Evolutionary conservation across 2,797 vertebrate genomes (phyloP), one percentile per base, ranked within the genome.

Genomic region (Oceanodroma leucorhoa): DNA sequence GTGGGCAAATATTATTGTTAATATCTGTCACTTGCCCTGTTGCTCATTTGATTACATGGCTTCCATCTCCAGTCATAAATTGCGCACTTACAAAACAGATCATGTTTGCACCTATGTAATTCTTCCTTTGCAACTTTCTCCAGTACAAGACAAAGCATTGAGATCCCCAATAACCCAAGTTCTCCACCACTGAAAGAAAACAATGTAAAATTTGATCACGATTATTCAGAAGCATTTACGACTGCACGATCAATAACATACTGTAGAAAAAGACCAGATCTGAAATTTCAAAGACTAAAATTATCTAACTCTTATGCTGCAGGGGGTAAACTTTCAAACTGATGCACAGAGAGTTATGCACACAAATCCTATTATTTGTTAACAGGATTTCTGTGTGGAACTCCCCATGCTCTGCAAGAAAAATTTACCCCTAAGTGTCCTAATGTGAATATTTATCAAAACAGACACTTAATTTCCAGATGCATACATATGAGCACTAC

Each of bases 281-380:
- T 78, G 84, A 94, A 94, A 92, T 96, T 94, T 73, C 75, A 90
- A 90, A 85, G 32, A 84, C 79, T 91, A 75, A 71, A 95, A 95
- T 93, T 73, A 93, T 86, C 89, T 57, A 87, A 89, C 84, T 92
- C 65, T 81, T 77, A 51, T 82, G 84, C 83, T 92, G 65, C 89
- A 87, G 93, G 92, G 84, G 90, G 89, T 80, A 91, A 95, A 95
- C 92, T 93, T 92, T 91, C 89, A 91, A 95, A 96, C 84, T 51
- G 81, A 91, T 81, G 57, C 91, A 91, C 45, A 32, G 69, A 29
- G 87, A 91, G 87, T 87, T 89, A 50, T 6, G 53, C 87, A 95
- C 89, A 93, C 34, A 97, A 95, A 97, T 93, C 82, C 82, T 78
- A 93, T 95, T 96, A 94, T 93, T 96, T 89, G 58, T 57, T 91